Conservation (phyloP, 2,888 invertebrate genomes). For the Orchesellides sinensis region DNA sequence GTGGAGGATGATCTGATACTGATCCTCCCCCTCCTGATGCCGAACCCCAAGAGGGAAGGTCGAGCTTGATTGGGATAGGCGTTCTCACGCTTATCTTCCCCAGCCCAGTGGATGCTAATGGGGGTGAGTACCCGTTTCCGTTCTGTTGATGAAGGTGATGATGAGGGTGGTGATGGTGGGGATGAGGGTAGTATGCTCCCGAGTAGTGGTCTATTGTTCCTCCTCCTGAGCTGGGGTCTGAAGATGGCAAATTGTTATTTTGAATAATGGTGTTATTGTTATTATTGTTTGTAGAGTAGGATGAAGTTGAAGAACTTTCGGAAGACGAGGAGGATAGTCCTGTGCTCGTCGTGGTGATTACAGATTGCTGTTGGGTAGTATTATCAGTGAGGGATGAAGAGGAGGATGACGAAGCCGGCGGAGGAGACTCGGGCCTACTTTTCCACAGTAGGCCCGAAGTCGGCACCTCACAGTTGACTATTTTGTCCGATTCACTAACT, state of each 20-base stretch:
- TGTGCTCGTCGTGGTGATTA: slow-evolving; percentile 32
- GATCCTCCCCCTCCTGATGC: too few species aligned
- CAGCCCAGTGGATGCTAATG: slow-evolving; percentile 27
- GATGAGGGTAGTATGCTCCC: slow-evolving; percentile 38
- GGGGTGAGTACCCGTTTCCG: slow-evolving; percentile 25
- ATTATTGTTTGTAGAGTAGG: slow-evolving; percentile 2
- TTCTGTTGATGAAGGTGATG: slow-evolving; percentile 31
- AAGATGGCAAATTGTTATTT: slow-evolving; percentile 43
- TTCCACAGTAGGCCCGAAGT: slow-evolving; percentile 73
- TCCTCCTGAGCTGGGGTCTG: slow-evolving; percentile 38
- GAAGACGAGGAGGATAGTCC: slow-evolving; percentile 16
- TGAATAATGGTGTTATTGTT: slow-evolving; percentile 51
- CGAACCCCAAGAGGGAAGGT: slow-evolving; percentile 69
- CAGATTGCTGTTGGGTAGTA: slow-evolving; percentile 7
- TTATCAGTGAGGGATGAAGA: slow-evolving; percentile 36
- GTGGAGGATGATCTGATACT: not conserved
- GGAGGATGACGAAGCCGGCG: slow-evolving; percentile 24
- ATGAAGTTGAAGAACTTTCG: slow-evolving; percentile 8
- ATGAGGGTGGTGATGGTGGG: slow-evolving; percentile 28
- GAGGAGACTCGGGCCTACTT: slow-evolving; percentile 72
- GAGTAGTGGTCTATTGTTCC: slow-evolving; percentile 34
- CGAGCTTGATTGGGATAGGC: slow-evolving; percentile 69
- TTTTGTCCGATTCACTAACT: slow-evolving; percentile 63
- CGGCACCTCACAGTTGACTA: slow-evolving; percentile 73
- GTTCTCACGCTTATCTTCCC: slow-evolving; percentile 68